These are phyloP conservation scores for Drosophila anceps DNA, from an alignment of 2,888 invertebrate species.

Conservation along the genomic window DNA sequence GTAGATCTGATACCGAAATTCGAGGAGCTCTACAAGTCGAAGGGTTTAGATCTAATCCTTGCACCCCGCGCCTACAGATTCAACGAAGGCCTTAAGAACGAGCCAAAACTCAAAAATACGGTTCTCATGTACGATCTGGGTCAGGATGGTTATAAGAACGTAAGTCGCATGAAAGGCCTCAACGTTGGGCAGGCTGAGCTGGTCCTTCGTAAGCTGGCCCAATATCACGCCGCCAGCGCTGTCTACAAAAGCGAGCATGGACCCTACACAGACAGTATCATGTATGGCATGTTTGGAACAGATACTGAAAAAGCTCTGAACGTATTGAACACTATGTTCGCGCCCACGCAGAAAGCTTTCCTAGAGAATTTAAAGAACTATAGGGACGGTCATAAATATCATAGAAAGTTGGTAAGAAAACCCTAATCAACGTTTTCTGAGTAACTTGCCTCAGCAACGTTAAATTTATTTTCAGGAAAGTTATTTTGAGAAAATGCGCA, in stretches of 20 bases:
- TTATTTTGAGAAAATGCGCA: constrained; percentile 39
- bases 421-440: not conserved
- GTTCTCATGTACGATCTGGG: constrained; percentile 81
- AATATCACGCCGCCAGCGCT: constrained; percentile 83
- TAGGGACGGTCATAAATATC: constrained; percentile 53
- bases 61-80: constrained; percentile 62
- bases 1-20: constrained; percentile 71
- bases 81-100: constrained; percentile 38
- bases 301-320: constrained; percentile 17
- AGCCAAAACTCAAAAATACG: constrained; percentile 55
- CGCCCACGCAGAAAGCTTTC: constrained; percentile 32
- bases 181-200: constrained; percentile 76
- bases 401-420: constrained; percentile 63
- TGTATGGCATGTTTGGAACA: constrained; percentile 36
- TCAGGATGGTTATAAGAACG: constrained; percentile 73
- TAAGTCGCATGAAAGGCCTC: constrained; percentile 77
- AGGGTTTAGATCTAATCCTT: constrained; percentile 57
- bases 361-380: constrained; percentile 50
- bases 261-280: constrained; percentile 39
- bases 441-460: too few relatives aligned
- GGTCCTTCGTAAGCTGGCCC: constrained; percentile 79
- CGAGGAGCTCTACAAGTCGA: constrained; percentile 63
- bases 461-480: constrained; percentile 41
- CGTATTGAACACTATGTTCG: constrained; percentile 35
- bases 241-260: constrained; percentile 61